Percentiles rank a stretch among this genome's conserved stretches.
phyloP scores from a whole-genome alignment of 2,888 invertebrate species.

The Heliconius charithonia region DNA sequence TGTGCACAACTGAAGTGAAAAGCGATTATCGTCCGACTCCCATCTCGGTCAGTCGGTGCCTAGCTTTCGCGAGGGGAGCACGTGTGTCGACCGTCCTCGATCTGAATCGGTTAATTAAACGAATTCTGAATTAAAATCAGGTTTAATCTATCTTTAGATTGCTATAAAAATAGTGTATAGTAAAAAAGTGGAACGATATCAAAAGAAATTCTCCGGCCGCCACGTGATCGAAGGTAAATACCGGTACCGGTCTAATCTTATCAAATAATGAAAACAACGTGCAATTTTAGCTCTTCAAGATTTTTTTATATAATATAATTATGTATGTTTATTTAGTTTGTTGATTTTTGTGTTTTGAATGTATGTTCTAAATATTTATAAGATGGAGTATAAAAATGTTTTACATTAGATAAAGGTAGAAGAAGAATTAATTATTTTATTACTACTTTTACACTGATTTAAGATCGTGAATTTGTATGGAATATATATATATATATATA shows the following conservation, averaged over 20 bases:
- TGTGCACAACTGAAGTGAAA: conserved; percentile 47
- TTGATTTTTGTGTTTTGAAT: background rate
- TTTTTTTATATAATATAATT: conserved; percentile 2
- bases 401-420: background rate
- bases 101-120: conserved; percentile 40
- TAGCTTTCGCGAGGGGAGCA: conserved; percentile 45
- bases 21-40: conserved; percentile 49
- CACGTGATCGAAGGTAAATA: conserved; percentile 52
- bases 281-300: conserved; percentile 9
- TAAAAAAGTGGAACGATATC: conserved; percentile 18
- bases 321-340: background rate
- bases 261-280: conserved; percentile 29
- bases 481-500: no score
- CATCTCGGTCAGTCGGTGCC: conserved; percentile 49
- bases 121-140: conserved; percentile 48
- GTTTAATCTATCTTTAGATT: conserved; percentile 20
- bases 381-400: background rate
- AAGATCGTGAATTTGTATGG: no score
- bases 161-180: conserved; percentile 30
- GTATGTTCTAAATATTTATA: background rate
- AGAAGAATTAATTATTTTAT: background rate
- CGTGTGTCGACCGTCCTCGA: conserved; percentile 42
- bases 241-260: conserved; percentile 35
- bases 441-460: no score
- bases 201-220: conserved; percentile 23